Base-by-base conservation (phyloP, 1,140 invertebrate genomes). In the Oncopodura yosiiana region DNA sequence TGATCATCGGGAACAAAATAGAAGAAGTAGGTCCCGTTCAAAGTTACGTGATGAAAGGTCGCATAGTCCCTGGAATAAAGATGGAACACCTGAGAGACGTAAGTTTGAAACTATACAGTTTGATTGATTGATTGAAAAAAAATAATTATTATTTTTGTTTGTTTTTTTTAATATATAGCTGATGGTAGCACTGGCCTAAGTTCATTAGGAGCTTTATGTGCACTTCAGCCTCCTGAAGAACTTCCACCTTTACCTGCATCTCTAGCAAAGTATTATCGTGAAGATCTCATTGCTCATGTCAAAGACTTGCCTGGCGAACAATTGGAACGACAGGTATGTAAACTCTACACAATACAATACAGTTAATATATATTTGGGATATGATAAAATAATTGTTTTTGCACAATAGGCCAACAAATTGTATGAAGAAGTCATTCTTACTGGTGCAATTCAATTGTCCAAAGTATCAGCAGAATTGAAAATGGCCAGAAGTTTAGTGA, bases 381-480 rank as follows among this genome's bases (percentile, higher is more conserved):
- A 9, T 27, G 9, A 36, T 42, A 9, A 41, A 32, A 8, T 39
- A 14, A 1, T 48, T 18, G 5, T 39, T 61, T 53, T 55, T 50
- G 56, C 58, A 21, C 71, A 72, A 18, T 65, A 91, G 87, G 84
- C 87, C 54, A 83, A 86, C 71, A 83, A 86, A 69, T 78, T 85
- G 68, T 81, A 80, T 68, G 87, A 91, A 68, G 88, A 92, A 73
- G 81, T 83, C 61, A 81, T 89, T 69, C 79, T 80, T 56, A 78
- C 87, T 71, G 85, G 85, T 61, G 88, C 86, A 76, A 76, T 89
- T 68, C 83, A 84, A 68, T 89, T 86, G 75, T 94, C 91, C 61
- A 82, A 88, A 73, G 90, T 96, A 61, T 94, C 90, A 44, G 84
- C 90, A 29, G 91, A 96, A 68, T 75, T 96, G 55, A 96, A 96